Conservation (phyloP, 2,113 vertebrate genomes). For the Chiloscyllium plagiosum region DNA sequence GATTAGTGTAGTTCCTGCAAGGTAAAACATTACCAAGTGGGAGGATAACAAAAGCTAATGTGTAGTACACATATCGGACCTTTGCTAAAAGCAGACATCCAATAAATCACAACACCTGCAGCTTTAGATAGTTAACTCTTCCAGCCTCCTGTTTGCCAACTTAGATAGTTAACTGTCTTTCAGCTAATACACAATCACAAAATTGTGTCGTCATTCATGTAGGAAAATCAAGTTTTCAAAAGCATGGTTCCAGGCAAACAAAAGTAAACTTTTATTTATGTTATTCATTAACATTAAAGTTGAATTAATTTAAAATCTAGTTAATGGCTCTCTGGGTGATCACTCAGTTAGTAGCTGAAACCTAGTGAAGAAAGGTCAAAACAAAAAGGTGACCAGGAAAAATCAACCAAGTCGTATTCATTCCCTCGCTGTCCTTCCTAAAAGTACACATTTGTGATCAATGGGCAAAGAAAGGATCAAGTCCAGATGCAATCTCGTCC, state of each 20-base stretch:
- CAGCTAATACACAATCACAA: background rate
- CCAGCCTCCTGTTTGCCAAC: too few species aligned
- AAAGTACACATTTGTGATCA: background rate
- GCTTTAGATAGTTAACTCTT: background rate
- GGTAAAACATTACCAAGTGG: conserved; percentile 1
- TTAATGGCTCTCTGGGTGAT: background rate
- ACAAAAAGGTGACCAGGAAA: background rate
- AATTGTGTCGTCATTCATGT: background rate
- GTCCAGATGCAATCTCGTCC: background rate
- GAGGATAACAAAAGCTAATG: background rate
- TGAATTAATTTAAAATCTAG: background rate
- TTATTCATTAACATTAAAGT: background rate
- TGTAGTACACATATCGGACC: background rate
- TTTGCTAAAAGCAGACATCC: background rate
- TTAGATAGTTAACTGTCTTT: too few species aligned
- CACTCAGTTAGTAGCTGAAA: background rate
- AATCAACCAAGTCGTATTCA: background rate
- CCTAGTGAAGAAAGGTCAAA: background rate
- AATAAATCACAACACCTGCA: background rate
- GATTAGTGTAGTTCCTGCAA: background rate
- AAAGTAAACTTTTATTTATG: background rate
- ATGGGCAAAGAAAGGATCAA: background rate
- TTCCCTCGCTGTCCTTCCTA: too few species aligned
- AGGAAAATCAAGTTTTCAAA: background rate
- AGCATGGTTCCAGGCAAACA: background rate